Evolutionary conservation across 2,888 invertebrate genomes (phyloP).

Genomic region (Netelia inedita): DNA sequence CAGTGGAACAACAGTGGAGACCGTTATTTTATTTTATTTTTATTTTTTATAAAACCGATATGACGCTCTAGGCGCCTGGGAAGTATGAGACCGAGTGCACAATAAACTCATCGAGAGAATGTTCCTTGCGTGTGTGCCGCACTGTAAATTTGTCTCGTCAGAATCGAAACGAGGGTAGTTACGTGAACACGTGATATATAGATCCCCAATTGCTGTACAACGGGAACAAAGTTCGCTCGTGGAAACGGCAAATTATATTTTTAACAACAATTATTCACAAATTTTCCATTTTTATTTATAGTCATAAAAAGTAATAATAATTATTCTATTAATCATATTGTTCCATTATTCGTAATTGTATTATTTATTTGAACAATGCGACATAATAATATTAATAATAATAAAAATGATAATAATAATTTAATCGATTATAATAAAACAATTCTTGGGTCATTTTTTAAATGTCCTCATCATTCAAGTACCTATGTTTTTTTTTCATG

Average conservation of each 20-base stretch:
- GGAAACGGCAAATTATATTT: constrained; percentile 8
- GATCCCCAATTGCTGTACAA: constrained; percentile 3
- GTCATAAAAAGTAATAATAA: too few species aligned
- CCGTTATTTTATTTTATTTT: not conserved
- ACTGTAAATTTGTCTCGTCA: constrained; percentile 71
- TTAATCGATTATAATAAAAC: too few species aligned
- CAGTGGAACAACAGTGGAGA: constrained; percentile 18
- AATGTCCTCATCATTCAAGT: too few species aligned
- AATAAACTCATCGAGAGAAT: constrained; percentile 67
- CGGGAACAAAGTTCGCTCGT: constrained; percentile 10
- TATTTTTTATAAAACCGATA: constrained; percentile 28
- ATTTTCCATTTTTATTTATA: not conserved
- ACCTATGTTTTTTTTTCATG: too few species aligned
- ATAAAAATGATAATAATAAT: too few species aligned
- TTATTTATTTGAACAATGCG: too few species aligned
- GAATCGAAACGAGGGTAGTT: constrained; percentile 49
- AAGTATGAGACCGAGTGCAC: constrained; percentile 52
- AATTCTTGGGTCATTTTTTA: too few species aligned
- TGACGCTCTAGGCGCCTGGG: constrained; percentile 12
- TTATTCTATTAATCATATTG: too few species aligned
- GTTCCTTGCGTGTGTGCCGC: constrained; percentile 73
- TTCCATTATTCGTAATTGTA: too few species aligned
- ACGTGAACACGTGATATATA: constrained; percentile 66
- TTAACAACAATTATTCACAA: not conserved
- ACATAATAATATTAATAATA: too few species aligned